A percentile compares a stretch with the other conserved stretches of the same genome.
Evolutionary conservation across 2,113 vertebrate genomes (phyloP).

Genomic region (Brachionichthys hirsutus): DNA sequence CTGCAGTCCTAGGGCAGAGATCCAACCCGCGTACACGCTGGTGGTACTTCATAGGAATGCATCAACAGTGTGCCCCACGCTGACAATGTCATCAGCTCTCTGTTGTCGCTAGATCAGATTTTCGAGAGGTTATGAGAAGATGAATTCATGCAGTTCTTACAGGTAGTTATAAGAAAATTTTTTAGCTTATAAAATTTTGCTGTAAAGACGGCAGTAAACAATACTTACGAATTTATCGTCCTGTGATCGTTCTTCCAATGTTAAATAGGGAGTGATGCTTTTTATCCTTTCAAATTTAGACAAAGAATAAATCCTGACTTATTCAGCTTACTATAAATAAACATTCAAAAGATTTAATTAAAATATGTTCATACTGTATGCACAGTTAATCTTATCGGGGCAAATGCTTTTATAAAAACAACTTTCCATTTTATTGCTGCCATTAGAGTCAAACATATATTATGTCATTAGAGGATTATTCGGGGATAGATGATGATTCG

Average conservation of each 20-base stretch:
- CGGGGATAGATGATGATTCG: slow-evolving; percentile 46
- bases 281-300: slow-evolving; percentile 3
- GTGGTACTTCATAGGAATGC: slow-evolving; percentile 1
- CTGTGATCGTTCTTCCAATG: not conserved
- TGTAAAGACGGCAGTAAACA: slow-evolving; percentile 18
- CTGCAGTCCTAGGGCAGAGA: not conserved
- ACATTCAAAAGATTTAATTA: slow-evolving; percentile 28
- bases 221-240: too few species aligned
- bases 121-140: slow-evolving; percentile 12
- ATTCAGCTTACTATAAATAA: slow-evolving; percentile 35
- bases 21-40: slow-evolving; percentile 11
- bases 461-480: slow-evolving; percentile 61
- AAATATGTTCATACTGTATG: slow-evolving; percentile 22
- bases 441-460: slow-evolving; percentile 56
- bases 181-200: slow-evolving; percentile 15
- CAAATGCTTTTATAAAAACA: slow-evolving; percentile 47
- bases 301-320: slow-evolving; percentile 18
- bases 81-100: slow-evolving; percentile 29
- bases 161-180: not conserved
- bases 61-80: slow-evolving; percentile 15
- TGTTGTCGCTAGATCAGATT: slow-evolving; percentile 31
- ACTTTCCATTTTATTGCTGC: slow-evolving; percentile 47
- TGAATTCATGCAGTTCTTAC: not conserved
- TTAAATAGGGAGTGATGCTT: too few species aligned
- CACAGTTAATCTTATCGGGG: slow-evolving; percentile 39